Base-by-base conservation (phyloP, 1,140 invertebrate genomes). In the Schlechtendalia chinensis region DNA sequence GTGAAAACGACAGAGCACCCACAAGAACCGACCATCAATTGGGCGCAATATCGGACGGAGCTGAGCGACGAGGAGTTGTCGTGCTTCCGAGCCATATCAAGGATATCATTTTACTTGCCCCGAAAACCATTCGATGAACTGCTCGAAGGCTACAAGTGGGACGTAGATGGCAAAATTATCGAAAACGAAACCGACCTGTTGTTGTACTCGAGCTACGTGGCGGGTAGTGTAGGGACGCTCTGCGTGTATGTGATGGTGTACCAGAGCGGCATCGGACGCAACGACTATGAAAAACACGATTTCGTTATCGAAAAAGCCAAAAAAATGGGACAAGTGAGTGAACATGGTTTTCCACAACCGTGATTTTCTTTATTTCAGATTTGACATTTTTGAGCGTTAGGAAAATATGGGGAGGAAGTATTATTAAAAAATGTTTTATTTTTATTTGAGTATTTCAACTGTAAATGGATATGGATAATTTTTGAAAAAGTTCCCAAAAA, bases 71-170 rank as follows among this genome's bases (percentile, higher is more conserved):
- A 50, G 10, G 75, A 79, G 39, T 0, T 79, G 17, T 59, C 75
- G 32, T 79, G 75, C 39, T 79, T 79, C 17, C 75, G 75, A 39
- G 56, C 75, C 16, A 50, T 79, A 47, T 79, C 75, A 0, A 17
- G 45, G 45, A 79, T 79, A 61, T 79, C 75, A 0, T 79, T 79
- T 63, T 79, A 79, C 16, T 0, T 79, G 22, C 75, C 75, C 1
- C 58, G 39, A 2, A 79, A 79, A 63, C 75, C 75, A 24, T 79
- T 79, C 1, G 47, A 79, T 10, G 75, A 79, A 22, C 22, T 79
- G 22, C 27, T 79, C 39, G 75, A 79, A 2, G 75, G 75, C n/a
- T 79, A 79, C 58, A 45, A 22, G 17, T 79, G 75, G 75, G 75
- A 79, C 17, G 22, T 79, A 14, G 45, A 47, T 0, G 75, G 58